Percentiles rank a stretch among this genome's conserved stretches.
phyloP scores from a whole-genome alignment of 2,113 vertebrate species.

The Galeopterus variegatus region DNA sequence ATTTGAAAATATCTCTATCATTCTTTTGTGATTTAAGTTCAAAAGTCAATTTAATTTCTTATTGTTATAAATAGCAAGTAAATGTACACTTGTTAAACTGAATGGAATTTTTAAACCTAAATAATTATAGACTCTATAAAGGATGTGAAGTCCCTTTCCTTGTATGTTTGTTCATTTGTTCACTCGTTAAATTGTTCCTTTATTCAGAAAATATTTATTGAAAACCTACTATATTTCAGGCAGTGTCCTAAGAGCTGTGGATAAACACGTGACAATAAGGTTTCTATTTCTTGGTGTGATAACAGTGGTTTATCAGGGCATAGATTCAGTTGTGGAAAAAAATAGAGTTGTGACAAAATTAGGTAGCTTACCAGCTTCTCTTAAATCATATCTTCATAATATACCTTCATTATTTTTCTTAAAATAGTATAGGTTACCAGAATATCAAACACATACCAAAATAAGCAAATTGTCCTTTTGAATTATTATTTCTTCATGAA shows the following conservation, averaged over 20 bases:
- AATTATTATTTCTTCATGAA: not conserved
- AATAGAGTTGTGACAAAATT: slow-evolving; percentile 33
- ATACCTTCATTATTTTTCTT: slow-evolving; percentile 24
- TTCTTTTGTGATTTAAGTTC: slow-evolving; percentile 50
- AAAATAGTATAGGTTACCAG: not conserved
- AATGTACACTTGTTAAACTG: not conserved
- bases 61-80: not conserved
- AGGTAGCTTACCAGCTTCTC: slow-evolving; percentile 7
- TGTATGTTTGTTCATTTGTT: not conserved
- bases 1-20: slow-evolving; percentile 33
- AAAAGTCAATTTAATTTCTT: slow-evolving; percentile 60
- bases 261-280: not conserved
- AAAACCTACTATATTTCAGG: not conserved
- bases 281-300: not conserved
- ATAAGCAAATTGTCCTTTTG: slow-evolving; percentile 1
- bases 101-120: slow-evolving; percentile 33
- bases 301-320: not conserved
- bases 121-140: not conserved
- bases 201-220: slow-evolving; percentile 57
- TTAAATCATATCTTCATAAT: slow-evolving; percentile 38
- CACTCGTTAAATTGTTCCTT: slow-evolving; percentile 42
- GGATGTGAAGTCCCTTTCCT: not conserved
- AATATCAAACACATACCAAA: slow-evolving; percentile 23
- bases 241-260: not conserved
- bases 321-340: slow-evolving; percentile 22